These are phyloP conservation scores for Dicyrtomina minuta DNA, from an alignment of 2,888 invertebrate genomes.

Conservation along the genomic window DNA sequence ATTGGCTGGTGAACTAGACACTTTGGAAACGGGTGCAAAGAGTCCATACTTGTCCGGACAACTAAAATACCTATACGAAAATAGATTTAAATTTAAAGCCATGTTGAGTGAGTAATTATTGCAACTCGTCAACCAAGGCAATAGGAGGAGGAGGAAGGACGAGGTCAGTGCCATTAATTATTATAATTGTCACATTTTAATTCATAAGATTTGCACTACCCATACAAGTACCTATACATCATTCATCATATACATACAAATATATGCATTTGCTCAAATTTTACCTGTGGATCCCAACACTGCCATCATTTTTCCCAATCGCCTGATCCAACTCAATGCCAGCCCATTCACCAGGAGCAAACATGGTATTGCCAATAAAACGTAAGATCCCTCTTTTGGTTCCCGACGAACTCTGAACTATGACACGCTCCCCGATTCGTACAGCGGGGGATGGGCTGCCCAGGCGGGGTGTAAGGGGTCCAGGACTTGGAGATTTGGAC, in stretches of 20 bases:
- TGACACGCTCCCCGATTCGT: slow-evolving; percentile 86
- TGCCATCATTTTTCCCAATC: slow-evolving; percentile 93
- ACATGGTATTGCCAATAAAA: slow-evolving; percentile 84
- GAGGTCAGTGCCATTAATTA: too few species aligned
- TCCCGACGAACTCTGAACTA: slow-evolving; percentile 77
- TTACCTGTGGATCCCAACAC: slow-evolving; percentile 87
- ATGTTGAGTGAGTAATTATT: slow-evolving; percentile 1
- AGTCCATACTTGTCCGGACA: slow-evolving; percentile 87
- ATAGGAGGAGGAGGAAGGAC: too few species aligned
- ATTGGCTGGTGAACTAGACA: slow-evolving; percentile 79
- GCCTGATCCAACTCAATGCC: slow-evolving; percentile 93
- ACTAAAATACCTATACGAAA: slow-evolving; percentile 78
- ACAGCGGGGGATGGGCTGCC: slow-evolving; percentile 56
- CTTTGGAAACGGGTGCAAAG: slow-evolving; percentile 89
- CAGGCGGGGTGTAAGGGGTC: slow-evolving; percentile 46
- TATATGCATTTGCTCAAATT: neutral
- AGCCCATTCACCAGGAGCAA: slow-evolving; percentile 83
- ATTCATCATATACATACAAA: neutral
- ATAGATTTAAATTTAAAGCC: neutral
- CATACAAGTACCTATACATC: neutral
- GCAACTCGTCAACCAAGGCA: neutral
- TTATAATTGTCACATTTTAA: too few species aligned
- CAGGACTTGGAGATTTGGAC: slow-evolving; percentile 44
- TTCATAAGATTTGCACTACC: too few species aligned
- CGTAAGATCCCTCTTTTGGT: slow-evolving; percentile 84